Evolutionary conservation across 2,888 invertebrate genomes (phyloP), one percentile per base, ranked within the genome.

Genomic region (Dioctria linearis): DNA sequence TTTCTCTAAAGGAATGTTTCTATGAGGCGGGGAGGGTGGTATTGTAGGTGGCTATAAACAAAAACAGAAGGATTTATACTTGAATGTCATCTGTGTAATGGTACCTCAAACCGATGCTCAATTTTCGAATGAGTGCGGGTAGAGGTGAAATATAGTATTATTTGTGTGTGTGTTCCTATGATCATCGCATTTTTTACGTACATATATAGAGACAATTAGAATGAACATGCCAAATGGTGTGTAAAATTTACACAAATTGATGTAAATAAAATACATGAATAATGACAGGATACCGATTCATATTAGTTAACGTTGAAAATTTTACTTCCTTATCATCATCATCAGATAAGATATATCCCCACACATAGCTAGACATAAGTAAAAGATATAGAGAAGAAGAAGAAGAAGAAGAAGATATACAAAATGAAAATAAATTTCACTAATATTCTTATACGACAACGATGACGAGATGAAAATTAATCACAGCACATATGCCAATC

Each of bases 171-270:
- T 25, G 25, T n/a, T n/a, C 25, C 25, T 25, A 25, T 25, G 25
- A 25, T 25, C 25, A 2, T 25, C 25, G 25, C 25, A 25, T 25
- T 25, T 25, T 25, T 25, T 25, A 25, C 25, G 25, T 46, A 46
- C 3, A 11, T 54, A n/a, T n/a, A 54, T n/a, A 54, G 54, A 54
- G 39, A 51, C 51, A 69, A 73, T 51, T 13, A 13, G 42, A 59
- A 54, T 25, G 63, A 76, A 76, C 49, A 76, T 13, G 43, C 66
- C 78, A 78, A 78, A 78, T 78, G 78, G 66, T 66, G 78, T 66
- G 78, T 78, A 54, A 78, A 78, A 78, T 78, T 78, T 66, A 78
- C 78, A 78, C 78, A 78, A 78, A 78, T 78, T 78, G 78, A 78
- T 65, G 51, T 78, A 78, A 78, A 78, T 65, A 49, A 78, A 65